phyloP scores from a whole-genome alignment of 1,140 invertebrate species.

The Cydia amplana region DNA sequence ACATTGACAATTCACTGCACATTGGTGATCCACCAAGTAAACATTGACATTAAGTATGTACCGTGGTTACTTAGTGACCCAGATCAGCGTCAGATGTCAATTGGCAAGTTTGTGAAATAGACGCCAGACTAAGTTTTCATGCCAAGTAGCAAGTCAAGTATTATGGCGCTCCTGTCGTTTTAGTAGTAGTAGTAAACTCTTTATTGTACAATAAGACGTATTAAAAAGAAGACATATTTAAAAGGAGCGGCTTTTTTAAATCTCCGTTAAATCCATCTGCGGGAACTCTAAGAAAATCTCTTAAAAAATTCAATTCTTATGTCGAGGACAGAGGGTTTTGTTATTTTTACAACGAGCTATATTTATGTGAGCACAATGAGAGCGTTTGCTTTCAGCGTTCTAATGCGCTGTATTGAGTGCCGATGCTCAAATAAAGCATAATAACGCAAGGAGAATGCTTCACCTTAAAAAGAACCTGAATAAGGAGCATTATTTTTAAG shows the following conservation, averaged over 20 bases:
- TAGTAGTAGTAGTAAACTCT: no score
- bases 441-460: neutral
- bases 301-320: conserved; percentile 3
- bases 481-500: neutral
- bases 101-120: no score
- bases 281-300: conserved; percentile 19
- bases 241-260: neutral
- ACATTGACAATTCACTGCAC: no score
- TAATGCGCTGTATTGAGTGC: conserved; percentile 15
- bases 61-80: no score
- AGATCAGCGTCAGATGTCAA: no score
- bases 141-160: no score
- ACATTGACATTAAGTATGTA: no score
- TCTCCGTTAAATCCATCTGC: neutral
- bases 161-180: no score
- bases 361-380: conserved; percentile 25
- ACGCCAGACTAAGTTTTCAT: no score
- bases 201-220: no score
- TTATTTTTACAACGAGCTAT: conserved; percentile 13
- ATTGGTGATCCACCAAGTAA: no score
- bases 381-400: conserved; percentile 18
- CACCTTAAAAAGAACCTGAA: neutral
- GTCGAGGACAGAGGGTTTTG: conserved; percentile 12
- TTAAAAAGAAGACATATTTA: no score
- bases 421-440: conserved; percentile 11